Evolutionary conservation across 2,113 vertebrate genomes (phyloP).

Genomic region (Stigmatopora argus): DNA sequence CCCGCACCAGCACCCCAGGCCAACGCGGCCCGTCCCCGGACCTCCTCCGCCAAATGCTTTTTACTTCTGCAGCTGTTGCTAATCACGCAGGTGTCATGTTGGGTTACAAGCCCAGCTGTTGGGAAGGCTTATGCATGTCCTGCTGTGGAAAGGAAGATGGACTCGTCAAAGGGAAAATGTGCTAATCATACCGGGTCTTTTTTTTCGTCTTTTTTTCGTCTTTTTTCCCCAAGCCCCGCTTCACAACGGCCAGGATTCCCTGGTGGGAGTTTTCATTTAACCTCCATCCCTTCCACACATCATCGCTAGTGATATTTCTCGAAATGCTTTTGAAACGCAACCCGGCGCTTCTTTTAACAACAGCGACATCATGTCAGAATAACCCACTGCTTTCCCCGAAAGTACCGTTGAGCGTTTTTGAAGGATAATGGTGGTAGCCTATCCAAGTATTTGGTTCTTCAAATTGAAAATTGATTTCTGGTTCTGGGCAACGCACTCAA

Average conservation of each 20-base stretch:
- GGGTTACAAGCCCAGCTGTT: constrained; percentile 51
- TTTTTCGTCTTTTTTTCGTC: background rate
- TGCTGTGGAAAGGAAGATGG: constrained; percentile 49
- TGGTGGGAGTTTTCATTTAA: background rate
- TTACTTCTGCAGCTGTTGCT: constrained; percentile 58
- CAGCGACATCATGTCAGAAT: background rate
- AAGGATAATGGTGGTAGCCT: background rate
- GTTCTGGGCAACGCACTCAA: background rate
- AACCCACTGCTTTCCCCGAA: background rate
- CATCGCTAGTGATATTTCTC: background rate
- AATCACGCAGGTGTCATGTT: constrained; percentile 65
- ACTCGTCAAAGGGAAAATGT: constrained; percentile 53
- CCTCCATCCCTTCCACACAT: background rate
- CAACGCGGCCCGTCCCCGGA: constrained; percentile 6
- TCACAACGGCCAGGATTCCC: background rate
- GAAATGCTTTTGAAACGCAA: background rate
- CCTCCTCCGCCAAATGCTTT: constrained; percentile 12
- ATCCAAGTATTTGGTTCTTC: background rate
- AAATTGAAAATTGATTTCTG: background rate
- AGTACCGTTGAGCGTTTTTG: background rate
- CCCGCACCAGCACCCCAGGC: constrained; percentile 21
- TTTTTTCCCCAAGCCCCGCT: background rate
- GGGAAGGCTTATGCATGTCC: constrained; percentile 38
- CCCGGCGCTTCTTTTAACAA: background rate
- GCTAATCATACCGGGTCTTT: constrained; percentile 31